These are phyloP conservation scores for Drosophila quinaria DNA, from an alignment of 2,888 invertebrate species.

Conservation along the genomic window DNA sequence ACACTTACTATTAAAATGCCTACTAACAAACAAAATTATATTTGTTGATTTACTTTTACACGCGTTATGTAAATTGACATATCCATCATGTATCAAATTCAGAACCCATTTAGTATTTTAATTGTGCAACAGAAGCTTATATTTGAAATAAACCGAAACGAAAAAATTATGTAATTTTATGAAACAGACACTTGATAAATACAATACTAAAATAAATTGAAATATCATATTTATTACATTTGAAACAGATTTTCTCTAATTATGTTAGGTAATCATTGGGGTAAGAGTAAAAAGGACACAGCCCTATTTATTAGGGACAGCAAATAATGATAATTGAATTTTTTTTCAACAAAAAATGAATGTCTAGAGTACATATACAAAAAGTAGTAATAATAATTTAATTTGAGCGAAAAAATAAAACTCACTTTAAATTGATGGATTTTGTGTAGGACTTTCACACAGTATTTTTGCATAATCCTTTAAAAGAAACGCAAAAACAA, in stretches of 20 bases:
- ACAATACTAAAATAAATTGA: constrained; percentile 24
- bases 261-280: neutral
- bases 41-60: constrained; percentile 18
- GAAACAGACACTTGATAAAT: constrained; percentile 1
- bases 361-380: too few species aligned
- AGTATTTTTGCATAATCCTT: too few species aligned
- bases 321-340: too few species aligned
- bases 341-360: too few species aligned
- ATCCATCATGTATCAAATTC: neutral
- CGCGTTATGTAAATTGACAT: constrained; percentile 19
- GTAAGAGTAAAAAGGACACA: too few species aligned
- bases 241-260: neutral
- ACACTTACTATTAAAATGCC: constrained; percentile 27
- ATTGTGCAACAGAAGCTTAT: constrained; percentile 10
- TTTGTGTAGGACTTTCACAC: too few species aligned
- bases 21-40: constrained; percentile 6
- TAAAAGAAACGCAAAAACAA: too few species aligned
- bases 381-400: too few species aligned
- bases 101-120: constrained; percentile 8
- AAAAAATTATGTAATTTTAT: neutral
- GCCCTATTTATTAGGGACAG: too few species aligned
- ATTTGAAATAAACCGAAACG: constrained; percentile 16
- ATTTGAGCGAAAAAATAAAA: too few species aligned
- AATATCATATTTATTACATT: constrained; percentile 19
- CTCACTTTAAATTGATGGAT: too few species aligned